Percentiles rank a stretch among this genome's conserved stretches.
These are phyloP conservation scores for Mola mola DNA, from an alignment of 2,113 vertebrate species.

Conservation along the genomic window DNA sequence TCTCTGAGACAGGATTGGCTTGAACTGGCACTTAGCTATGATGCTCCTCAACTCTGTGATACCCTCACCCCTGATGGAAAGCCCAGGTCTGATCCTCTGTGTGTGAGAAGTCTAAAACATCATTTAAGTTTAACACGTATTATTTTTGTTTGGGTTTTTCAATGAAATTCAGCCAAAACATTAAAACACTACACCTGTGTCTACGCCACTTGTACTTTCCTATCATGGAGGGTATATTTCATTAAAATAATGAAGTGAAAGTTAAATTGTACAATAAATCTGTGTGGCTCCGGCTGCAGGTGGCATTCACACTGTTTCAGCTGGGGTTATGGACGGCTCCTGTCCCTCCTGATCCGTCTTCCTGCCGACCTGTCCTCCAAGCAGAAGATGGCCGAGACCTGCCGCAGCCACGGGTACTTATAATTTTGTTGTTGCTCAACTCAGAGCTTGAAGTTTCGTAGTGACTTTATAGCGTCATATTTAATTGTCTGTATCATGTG, in stretches of 20 bases:
- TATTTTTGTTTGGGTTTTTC: no score
- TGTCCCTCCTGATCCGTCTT: constrained; percentile 88
- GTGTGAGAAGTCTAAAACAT: not conserved
- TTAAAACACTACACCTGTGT: no score
- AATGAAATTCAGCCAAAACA: no score
- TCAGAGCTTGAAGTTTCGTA: no score
- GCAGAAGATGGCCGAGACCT: constrained; percentile 90
- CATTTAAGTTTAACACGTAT: no score
- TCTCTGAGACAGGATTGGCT: constrained; percentile 91
- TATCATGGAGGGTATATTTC: no score
- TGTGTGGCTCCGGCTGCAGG: constrained; percentile 74
- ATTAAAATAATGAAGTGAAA: not conserved
- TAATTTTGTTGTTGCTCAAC: not conserved
- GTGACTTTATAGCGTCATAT: no score
- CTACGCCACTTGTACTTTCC: no score
- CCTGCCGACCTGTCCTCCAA: constrained; percentile 90
- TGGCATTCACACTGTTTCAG: constrained; percentile 90
- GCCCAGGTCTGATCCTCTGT: constrained; percentile 83
- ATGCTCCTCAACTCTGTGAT: constrained; percentile 86
- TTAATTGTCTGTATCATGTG: not conserved
- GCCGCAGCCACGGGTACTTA: constrained; percentile 86
- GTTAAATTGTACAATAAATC: not conserved
- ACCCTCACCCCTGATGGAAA: constrained; percentile 85
- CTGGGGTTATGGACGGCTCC: constrained; percentile 93
- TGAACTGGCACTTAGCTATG: constrained; percentile 87